Evolutionary conservation across 2,113 vertebrate species (phyloP).

Genomic region (Dasyornis broadbenti): DNA sequence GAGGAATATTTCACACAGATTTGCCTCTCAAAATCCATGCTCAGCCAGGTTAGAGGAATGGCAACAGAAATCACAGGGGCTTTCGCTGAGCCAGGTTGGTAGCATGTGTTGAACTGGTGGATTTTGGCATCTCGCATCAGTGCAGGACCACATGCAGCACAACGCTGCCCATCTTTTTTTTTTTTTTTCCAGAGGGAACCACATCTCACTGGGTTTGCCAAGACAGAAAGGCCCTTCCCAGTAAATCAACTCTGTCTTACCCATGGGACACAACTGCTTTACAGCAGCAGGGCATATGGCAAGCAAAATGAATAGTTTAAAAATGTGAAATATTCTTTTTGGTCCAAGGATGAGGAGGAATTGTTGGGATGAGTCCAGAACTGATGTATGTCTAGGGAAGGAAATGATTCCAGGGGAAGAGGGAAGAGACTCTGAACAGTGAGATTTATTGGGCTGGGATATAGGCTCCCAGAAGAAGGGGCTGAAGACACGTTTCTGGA

Average conservation of each 20-base stretch:
- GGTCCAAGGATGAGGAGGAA: neutral
- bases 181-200: neutral
- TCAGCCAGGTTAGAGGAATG: neutral
- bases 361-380: neutral
- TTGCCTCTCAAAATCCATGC: neutral
- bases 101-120: neutral
- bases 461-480: neutral
- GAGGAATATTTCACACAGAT: neutral
- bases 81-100: neutral
- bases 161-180: neutral
- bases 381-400: neutral
- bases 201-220: neutral
- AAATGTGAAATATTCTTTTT: neutral
- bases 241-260: neutral
- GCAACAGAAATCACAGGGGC: neutral
- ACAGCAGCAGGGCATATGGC: neutral
- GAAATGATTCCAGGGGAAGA: neutral
- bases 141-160: neutral
- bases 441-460: neutral
- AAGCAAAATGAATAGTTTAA: neutral
- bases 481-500: neutral
- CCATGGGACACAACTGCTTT: fast-evolving
- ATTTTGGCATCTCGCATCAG: fast-evolving
- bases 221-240: neutral
- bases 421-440: neutral